Evolutionary conservation across 2,888 invertebrate genomes (phyloP).

Genomic region (Chaetogeoica ovagalla): DNA sequence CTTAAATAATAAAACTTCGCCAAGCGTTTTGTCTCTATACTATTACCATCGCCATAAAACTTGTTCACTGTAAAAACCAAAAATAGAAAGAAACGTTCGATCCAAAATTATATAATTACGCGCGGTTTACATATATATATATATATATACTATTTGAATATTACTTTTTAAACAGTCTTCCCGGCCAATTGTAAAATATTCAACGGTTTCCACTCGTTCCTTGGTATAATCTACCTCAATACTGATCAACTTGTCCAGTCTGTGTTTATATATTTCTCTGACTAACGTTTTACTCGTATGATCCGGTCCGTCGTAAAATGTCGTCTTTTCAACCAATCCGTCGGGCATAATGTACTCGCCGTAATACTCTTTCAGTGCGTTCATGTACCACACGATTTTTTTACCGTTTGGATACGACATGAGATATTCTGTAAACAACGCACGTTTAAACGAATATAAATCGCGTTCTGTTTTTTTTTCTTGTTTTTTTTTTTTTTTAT

Average conservation of each 20-base stretch:
- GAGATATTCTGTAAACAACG: slow-evolving; percentile 59
- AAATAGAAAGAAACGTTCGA: neutral
- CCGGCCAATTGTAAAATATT: neutral
- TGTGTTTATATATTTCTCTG: slow-evolving; percentile 64
- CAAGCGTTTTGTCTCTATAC: neutral
- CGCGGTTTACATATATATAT: too few relatives aligned
- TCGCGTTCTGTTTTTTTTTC: too few relatives aligned
- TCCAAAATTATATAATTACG: neutral
- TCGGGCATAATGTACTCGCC: slow-evolving; percentile 75
- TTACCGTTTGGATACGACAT: slow-evolving; percentile 70
- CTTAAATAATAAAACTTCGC: slow-evolving; percentile 19
- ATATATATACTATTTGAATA: neutral
- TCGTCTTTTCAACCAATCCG: slow-evolving; percentile 71
- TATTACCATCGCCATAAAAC: neutral
- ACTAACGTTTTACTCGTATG: slow-evolving; percentile 60
- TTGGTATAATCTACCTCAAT: neutral
- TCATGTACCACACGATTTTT: slow-evolving; percentile 72
- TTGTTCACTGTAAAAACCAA: slow-evolving; percentile 10
- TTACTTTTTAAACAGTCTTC: slow-evolving; percentile 36
- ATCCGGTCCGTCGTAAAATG: slow-evolving; percentile 67
- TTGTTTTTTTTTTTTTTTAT: too few relatives aligned
- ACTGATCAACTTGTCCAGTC: slow-evolving; percentile 67
- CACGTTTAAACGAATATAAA: neutral
- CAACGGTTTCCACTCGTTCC: neutral
- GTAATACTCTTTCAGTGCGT: slow-evolving; percentile 74